Base-by-base conservation (phyloP, 2,888 invertebrate species). In the Strigamia crassipes region DNA sequence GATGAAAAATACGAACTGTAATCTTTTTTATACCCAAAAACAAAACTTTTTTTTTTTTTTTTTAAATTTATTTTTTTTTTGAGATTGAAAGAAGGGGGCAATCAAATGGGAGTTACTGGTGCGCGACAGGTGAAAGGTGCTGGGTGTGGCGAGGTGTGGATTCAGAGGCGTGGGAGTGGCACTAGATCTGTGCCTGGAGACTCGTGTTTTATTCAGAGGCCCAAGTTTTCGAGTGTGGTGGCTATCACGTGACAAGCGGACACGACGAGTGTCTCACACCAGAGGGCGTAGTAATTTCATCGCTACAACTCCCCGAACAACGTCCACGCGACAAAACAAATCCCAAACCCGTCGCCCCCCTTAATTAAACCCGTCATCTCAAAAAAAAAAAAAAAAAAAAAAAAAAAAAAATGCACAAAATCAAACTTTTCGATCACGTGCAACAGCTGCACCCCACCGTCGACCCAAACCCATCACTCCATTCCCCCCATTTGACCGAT, bases 171-270 rank as follows among this genome's bases (percentile, higher is more conserved):
- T 18, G 61, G 61, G 61, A 61, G 61, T 61, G 61, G 61, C 61
- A 61, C 42, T 51, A n/a, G 51, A 31, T 31, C 66, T 66, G 66
- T 27, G 66, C 31, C 66, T 66, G 31, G 66, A 66, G 66, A 66
- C 66, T 66, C 66, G 66, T 66, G 66, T 66, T 66, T 66, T 66
- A 66, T 66, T 66, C 66, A 66, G 23, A 66, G 13, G 10, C 27
- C 66, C 66, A 27, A 27, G 13, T 61, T 61, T 61, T 18, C 23
- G 61, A 61, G 61, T 61, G 61, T 61, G 21, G 61, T 61, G 61
- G 61, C 61, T 23, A 66, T 66, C 66, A 66, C 66, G 66, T 66
- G 66, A 66, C 66, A 66, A 66, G 66, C 21, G 27, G 66, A 66
- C 66, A 61, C 61, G 51, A 46, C 3, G 42, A 46, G 42, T 18